Conservation (phyloP, 23 tunicate species). For the Aplidium turbinatum region DNA sequence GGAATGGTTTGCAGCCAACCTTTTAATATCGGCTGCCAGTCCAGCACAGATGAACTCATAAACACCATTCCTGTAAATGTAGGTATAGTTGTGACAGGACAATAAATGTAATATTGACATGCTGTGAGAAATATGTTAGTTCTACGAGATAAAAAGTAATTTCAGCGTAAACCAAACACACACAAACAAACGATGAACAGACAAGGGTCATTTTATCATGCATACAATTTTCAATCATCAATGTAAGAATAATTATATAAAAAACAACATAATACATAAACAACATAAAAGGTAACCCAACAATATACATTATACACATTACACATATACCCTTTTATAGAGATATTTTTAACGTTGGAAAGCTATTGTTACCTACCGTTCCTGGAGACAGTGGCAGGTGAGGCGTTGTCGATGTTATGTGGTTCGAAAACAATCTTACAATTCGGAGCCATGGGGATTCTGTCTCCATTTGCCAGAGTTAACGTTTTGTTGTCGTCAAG, state of each 20-base stretch:
- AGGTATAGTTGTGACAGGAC: too few species aligned
- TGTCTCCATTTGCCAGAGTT: conserved; percentile 98
- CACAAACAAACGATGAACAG: too few species aligned
- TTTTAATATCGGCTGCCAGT: conserved; percentile 95
- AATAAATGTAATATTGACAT: too few species aligned
- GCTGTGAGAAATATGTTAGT: too few species aligned
- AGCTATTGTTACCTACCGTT: conserved; percentile 66
- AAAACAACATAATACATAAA: background rate
- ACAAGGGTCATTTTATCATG: too few species aligned
- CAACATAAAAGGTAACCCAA: too few species aligned
- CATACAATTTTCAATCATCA: too few species aligned
- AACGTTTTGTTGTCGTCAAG: conserved; percentile 98
- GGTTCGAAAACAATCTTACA: conserved; percentile 97
- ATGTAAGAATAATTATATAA: background rate
- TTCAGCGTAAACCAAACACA: too few species aligned
- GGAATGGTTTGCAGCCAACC: conserved; percentile 95
- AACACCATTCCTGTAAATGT: conserved; percentile 95
- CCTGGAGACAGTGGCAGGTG: conserved; percentile 99
- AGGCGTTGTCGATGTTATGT: conserved; percentile 98
- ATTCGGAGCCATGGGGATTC: conserved; percentile 99
- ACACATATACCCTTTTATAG: too few species aligned
- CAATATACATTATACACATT: too few species aligned
- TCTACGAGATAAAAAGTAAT: too few species aligned
- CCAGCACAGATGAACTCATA: conserved; percentile 97
- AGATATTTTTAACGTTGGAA: too few species aligned